phyloP scores from a whole-genome alignment of 2,888 invertebrate species.

The Drosophila formosana region DNA sequence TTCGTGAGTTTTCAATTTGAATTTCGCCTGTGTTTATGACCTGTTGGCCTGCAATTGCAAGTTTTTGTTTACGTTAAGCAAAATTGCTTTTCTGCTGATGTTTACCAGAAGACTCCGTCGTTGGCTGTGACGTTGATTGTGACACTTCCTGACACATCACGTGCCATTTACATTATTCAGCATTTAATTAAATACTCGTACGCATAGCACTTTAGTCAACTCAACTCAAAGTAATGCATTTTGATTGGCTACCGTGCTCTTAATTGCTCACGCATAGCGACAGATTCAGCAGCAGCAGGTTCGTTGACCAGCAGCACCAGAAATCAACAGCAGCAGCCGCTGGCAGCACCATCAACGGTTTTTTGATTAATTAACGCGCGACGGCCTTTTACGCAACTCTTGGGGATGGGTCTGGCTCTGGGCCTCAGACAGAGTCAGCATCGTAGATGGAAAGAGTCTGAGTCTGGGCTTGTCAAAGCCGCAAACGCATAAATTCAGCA shows the following conservation, averaged over 20 bases:
- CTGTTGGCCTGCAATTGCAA: slow-evolving; percentile 35
- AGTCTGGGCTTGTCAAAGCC: slow-evolving; percentile 40
- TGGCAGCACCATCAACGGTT: slow-evolving; percentile 48
- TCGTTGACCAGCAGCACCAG: slow-evolving; percentile 59
- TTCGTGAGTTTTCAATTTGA: slow-evolving; percentile 59
- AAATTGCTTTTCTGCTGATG: slow-evolving; percentile 62
- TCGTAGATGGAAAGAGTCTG: background rate
- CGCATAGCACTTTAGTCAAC: slow-evolving; percentile 17
- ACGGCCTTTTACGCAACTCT: slow-evolving; percentile 48
- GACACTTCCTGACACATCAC: slow-evolving; percentile 65
- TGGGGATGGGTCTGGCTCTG: slow-evolving; percentile 30
- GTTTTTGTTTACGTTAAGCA: slow-evolving; percentile 54
- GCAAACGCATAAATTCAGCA: slow-evolving; percentile 35
- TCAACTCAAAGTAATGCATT: slow-evolving; percentile 45
- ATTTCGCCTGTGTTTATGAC: slow-evolving; percentile 17
- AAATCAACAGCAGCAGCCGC: slow-evolving; percentile 27
- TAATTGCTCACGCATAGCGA: slow-evolving; percentile 63
- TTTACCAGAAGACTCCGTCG: slow-evolving; percentile 25
- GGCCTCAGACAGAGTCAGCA: background rate
- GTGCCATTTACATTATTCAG: slow-evolving; percentile 59
- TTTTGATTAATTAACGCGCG: slow-evolving; percentile 77
- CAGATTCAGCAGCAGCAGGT: slow-evolving; percentile 48
- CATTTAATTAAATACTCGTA: slow-evolving; percentile 69
- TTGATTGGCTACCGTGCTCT: slow-evolving; percentile 32
- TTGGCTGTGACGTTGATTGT: background rate